Base-by-base conservation (phyloP, 2,888 invertebrate genomes). In the Drosophila longiperda region DNA sequence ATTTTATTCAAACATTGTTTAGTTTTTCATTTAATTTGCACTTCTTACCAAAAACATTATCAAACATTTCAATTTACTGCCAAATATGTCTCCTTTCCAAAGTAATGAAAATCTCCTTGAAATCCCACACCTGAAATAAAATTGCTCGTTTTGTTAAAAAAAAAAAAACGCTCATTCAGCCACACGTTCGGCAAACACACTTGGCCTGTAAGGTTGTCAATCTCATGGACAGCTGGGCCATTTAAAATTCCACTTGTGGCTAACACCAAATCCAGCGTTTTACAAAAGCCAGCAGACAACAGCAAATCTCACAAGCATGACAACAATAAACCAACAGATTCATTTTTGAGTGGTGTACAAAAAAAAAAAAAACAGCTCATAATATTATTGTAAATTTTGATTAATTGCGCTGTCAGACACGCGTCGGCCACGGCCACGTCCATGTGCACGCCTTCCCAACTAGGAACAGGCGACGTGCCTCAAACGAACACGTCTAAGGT, bases 331-430 rank as follows among this genome's bases (percentile, higher is more conserved):
- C 62, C 63, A 61, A 66, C 58, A 86, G 70, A 83, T 80, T 88
- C 60, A 68, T 74, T 72, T 85, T 66, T 75, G 74, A 78, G 82
- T 63, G 72, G 73, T 78, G 69, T 73, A 68, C 45, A 64, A 57
- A 45, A 73, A 78, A 73, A 67, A 78, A 45, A 52, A 32, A 33
- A 34, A 49, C n/a, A 48, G 48, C 54, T 57, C 34, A 42, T 32
- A 9, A 57, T 42, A 57, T 87, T 86, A 84, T 87, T 82, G 76
- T 77, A 82, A 87, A 89, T 87, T 83, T 87, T 87, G 89, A 89
- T 89, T 86, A 86, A 89, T 86, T 86, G 89, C 74, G 62, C 75
- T 84, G 86, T 84, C 87, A 84, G 71, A 75, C 74, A 74, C 66
- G 85, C 62, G 54, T 65, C 66, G 48, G 55, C 26, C 64, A 65